phyloP scores from a whole-genome alignment of 64 coral and sea anemone genomes.

The Trachythela sp. region DNA sequence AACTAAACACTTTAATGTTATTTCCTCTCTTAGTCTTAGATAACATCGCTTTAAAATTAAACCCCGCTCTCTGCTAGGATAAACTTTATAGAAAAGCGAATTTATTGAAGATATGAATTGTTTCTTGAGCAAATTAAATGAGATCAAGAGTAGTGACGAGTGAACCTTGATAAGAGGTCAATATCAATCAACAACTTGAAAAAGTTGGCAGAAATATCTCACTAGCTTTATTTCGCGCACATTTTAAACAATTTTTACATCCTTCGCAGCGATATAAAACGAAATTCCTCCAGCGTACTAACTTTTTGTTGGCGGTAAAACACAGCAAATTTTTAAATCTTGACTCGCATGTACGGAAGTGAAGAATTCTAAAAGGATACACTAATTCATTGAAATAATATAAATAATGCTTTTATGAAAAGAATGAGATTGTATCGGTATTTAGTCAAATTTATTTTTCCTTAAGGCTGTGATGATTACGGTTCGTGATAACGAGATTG shows the following conservation, averaged over 20 bases:
- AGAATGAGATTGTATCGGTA: too few species aligned
- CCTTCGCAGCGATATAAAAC: too few species aligned
- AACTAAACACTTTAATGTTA: not conserved
- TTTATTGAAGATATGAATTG: not conserved
- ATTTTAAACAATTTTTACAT: not conserved
- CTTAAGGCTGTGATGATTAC: too few species aligned
- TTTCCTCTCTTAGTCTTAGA: not conserved
- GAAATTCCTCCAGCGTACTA: too few species aligned
- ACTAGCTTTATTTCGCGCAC: not conserved
- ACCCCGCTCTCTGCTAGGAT: not conserved
- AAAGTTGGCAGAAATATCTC: not conserved
- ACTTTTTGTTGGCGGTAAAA: too few species aligned
- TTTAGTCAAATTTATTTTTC: too few species aligned
- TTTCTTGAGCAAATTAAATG: not conserved
- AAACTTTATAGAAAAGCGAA: not conserved
- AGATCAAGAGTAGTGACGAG: not conserved
- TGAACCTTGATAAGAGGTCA: not conserved
- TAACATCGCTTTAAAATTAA: not conserved
- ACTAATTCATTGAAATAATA: too few species aligned
- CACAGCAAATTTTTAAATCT: too few species aligned
- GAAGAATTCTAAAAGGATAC: too few species aligned
- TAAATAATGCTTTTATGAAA: too few species aligned
- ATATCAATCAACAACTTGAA: constrained; percentile 2
- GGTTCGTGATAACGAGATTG: too few species aligned
- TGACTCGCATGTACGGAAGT: too few species aligned